Percentiles rank a stretch among this genome's conserved stretches.
Conservation (phyloP, 2,113 vertebrate genomes). For the Ardeotis arabs region DNA sequence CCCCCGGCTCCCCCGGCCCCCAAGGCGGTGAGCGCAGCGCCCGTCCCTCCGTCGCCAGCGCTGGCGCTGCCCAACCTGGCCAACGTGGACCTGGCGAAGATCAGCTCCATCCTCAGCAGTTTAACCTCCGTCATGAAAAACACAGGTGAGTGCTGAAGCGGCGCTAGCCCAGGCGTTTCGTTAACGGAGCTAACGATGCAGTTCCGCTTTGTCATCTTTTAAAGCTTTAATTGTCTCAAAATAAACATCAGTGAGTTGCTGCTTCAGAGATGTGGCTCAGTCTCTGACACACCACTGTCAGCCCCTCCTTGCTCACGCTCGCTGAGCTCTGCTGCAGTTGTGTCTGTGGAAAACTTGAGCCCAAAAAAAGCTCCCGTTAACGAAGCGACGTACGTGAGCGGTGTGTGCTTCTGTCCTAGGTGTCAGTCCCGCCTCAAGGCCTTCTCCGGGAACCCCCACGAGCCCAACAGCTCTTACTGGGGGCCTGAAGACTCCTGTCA, state of each 20-base stretch:
- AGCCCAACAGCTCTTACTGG: constrained; percentile 82
- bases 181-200: background rate
- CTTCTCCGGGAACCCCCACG: constrained; percentile 86
- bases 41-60: constrained; percentile 20
- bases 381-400: background rate
- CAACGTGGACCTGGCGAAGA: constrained; percentile 97
- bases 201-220: background rate
- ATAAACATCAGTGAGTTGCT: fast-evolving
- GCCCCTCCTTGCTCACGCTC: background rate
- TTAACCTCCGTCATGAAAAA: constrained; percentile 96
- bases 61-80: constrained; percentile 88
- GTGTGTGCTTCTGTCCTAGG: constrained; percentile 72
- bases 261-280: background rate
- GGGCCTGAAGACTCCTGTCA: constrained; percentile 79
- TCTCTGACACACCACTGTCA: background rate
- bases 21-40: constrained; percentile 26
- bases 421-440: constrained; percentile 88
- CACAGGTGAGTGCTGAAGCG: constrained; percentile 80
- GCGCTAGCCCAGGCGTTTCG: background rate
- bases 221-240: background rate
- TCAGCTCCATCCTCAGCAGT: constrained; percentile 97
- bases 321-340: background rate
- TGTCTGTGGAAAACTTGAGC: background rate
- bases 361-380: fast-evolving
- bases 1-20: constrained; percentile 39